phyloP scores from a whole-genome alignment of 2,797 vertebrate species.

The Limnodromus scolopaceus region DNA sequence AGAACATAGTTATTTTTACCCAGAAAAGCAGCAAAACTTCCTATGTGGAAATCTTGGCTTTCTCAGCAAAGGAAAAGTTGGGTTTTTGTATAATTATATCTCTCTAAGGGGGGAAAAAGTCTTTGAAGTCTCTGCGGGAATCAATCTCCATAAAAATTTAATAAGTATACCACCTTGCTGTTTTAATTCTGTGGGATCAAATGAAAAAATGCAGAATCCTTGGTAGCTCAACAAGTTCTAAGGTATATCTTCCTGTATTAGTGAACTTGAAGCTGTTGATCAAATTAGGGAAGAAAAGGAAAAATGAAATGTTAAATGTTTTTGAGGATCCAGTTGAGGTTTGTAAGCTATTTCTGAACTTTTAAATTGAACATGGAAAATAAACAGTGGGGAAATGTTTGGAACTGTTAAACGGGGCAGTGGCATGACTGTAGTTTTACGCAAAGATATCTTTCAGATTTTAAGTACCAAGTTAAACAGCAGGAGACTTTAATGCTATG shows the following conservation, averaged over 20 bases:
- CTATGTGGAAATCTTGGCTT: background rate
- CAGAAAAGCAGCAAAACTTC: background rate
- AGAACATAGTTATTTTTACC: background rate
- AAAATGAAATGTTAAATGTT: background rate
- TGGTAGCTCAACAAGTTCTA: constrained; percentile 5
- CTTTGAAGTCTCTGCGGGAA: constrained; percentile 48
- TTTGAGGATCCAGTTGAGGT: background rate
- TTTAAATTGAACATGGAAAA: background rate
- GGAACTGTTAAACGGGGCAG: background rate
- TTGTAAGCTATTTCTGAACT: background rate
- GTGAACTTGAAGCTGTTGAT: background rate
- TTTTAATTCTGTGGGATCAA: constrained; percentile 48
- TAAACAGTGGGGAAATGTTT: background rate
- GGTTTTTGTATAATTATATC: background rate
- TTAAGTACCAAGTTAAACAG: background rate
- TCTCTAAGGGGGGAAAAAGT: background rate
- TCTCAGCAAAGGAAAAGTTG: background rate
- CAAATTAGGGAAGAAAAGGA: background rate
- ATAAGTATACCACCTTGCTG: constrained; percentile 23
- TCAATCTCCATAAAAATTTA: constrained; percentile 48
- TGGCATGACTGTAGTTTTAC: background rate
- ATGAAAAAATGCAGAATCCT: constrained; percentile 12
- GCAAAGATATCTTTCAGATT: background rate
- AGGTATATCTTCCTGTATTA: background rate
- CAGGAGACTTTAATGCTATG: background rate